Base-by-base conservation (phyloP, 2,797 vertebrate species). In the Cottoperca gobio region DNA sequence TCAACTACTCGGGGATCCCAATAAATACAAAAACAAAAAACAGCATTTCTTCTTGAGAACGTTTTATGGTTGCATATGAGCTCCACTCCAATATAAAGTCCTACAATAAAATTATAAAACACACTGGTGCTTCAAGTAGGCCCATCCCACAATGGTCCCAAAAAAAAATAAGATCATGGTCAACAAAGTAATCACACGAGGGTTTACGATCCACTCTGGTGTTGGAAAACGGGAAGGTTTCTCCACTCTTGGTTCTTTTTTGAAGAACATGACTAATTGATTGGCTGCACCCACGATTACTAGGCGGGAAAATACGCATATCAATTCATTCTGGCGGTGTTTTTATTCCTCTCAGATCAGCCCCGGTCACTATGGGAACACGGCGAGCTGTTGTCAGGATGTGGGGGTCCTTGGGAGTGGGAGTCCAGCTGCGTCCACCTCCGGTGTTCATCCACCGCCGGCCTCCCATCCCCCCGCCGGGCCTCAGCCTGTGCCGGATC, bases 381-480 rank as follows among this genome's bases (percentile, higher is more conserved):
- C 65, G 67, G 54, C 46, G 39, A 80, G 71, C 80, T 78, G 83
- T 92, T 83, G 90, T 88, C 91, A 94, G 93, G 93, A 93, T 94
- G 89, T 91, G 78, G 85, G n/a, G 87, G 90, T 89, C 91, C 88
- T 80, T 86, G 86, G 82, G 83, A 92, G 87, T 83, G 88, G 86
- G 85, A 89, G 88, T 91, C 92, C 92, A 93, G 90, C 93, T 93
- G 93, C 90, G 91, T 92, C 92, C 91, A 92, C 90, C 92, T 93
- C 91, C 92, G 91, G 90, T 93, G 90, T 90, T 91, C 87, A 83
- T 86, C 82, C 78, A 70, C 85, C 71, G 84, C 85, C 80, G 79
- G 83, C 89, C 73, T 89, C 90, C 92, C 93, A 82, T 90, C 89
- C 90, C 91, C 89, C 89, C 76, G 0, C 80, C 86, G 70, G 82